Evolutionary conservation across 2,888 invertebrate genomes (phyloP).

Genomic region (Ecliptopera silaceata): DNA sequence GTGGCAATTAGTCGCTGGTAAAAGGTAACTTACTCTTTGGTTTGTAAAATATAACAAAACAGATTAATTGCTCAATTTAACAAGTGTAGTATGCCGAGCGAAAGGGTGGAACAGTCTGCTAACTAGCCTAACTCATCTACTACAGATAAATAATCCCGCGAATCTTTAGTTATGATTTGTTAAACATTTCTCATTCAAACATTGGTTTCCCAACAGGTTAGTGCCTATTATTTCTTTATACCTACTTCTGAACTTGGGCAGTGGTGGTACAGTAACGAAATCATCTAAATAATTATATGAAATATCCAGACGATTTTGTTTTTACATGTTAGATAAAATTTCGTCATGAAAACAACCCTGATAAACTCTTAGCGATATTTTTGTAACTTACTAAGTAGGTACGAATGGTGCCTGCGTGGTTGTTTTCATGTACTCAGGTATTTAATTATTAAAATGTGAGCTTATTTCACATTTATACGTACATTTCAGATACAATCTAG

Average conservation of each 20-base stretch:
- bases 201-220: neutral
- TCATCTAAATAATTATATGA: neutral
- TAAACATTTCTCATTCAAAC: neutral
- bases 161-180: neutral
- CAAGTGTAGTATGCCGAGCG: neutral
- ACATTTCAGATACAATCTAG: constrained; percentile 78
- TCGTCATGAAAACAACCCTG: constrained; percentile 24
- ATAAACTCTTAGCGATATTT: constrained; percentile 16
- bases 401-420: no score
- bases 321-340: constrained; percentile 16
- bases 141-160: neutral
- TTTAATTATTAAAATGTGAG: neutral
- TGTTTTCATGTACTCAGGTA: neutral
- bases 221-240: neutral
- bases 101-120: no score
- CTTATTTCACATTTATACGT: constrained; percentile 1
- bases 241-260: neutral
- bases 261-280: neutral
- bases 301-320: no score
- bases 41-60: no score
- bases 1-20: constrained; percentile 88
- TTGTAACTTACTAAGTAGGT: neutral
- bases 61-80: no score
- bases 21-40: constrained; percentile 60
- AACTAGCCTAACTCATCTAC: no score